phyloP scores from a whole-genome alignment of 2,888 invertebrate genomes.

The Orchestes rusci region DNA sequence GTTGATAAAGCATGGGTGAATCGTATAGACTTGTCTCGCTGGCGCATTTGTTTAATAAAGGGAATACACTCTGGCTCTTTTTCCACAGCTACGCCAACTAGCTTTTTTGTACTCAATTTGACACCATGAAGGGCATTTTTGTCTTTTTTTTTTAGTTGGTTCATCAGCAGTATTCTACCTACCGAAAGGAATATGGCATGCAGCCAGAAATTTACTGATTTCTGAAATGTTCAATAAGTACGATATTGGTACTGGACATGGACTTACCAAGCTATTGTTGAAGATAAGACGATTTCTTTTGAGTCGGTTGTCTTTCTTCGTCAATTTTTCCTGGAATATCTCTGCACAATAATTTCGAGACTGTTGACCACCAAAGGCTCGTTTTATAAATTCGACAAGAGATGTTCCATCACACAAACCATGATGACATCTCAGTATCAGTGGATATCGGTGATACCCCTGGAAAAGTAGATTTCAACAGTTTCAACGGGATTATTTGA shows the following conservation, averaged over 20 bases:
- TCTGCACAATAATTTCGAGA: neutral
- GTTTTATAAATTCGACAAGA: too few relatives aligned
- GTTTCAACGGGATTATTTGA: too few relatives aligned
- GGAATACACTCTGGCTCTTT: slow-evolving; percentile 1
- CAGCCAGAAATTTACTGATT: neutral
- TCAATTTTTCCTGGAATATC: too few relatives aligned
- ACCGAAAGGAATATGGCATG: neutral
- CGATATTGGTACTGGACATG: too few relatives aligned
- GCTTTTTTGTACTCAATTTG: slow-evolving; percentile 4
- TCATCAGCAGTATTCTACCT: neutral
- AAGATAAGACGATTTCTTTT: too few relatives aligned
- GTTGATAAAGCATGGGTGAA: slow-evolving; percentile 8
- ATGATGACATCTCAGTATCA: too few relatives aligned
- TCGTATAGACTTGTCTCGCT: slow-evolving; percentile 1
- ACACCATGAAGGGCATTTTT: neutral
- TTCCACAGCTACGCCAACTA: slow-evolving; percentile 3
- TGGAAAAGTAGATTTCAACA: too few relatives aligned
- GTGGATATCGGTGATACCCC: too few relatives aligned
- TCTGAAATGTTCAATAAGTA: neutral
- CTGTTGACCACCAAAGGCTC: too few relatives aligned
- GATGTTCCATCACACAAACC: too few relatives aligned
- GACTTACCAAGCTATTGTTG: too few relatives aligned
- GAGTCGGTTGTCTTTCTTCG: too few relatives aligned
- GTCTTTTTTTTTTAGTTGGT: neutral
- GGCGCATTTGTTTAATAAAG: slow-evolving; percentile 4